phyloP scores from a whole-genome alignment of 2,888 invertebrate species.

The Agonopterix heracliana region DNA sequence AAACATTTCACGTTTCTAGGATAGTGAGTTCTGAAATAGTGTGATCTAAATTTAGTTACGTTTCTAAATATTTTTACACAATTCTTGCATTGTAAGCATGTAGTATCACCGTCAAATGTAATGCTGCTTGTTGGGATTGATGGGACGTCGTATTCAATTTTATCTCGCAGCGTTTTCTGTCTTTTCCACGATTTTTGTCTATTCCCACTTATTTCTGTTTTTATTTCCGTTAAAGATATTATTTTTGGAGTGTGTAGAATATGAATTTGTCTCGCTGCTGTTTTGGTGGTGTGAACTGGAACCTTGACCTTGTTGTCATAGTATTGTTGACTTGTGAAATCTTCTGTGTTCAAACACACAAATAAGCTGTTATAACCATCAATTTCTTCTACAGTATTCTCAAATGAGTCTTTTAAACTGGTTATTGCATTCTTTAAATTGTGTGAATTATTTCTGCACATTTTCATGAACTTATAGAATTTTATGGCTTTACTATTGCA shows the following conservation, averaged over 20 bases:
- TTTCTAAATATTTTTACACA: background rate
- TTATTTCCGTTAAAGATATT: too few relatives aligned
- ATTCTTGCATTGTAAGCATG: constrained; percentile 1
- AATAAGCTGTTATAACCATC: background rate
- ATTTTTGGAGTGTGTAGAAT: background rate
- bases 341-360: background rate
- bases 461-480: constrained; percentile 7
- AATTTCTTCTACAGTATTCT: background rate
- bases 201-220: background rate
- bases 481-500: background rate
- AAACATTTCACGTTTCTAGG: constrained; percentile 13
- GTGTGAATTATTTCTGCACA: constrained; percentile 5
- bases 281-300: background rate
- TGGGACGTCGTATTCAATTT: constrained; percentile 2
- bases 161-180: background rate
- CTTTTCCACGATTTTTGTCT: background rate
- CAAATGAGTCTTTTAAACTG: background rate
- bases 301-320: background rate
- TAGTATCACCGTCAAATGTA: background rate
- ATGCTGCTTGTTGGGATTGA: constrained; percentile 1
- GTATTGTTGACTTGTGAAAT: constrained; percentile 3
- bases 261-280: background rate
- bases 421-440: background rate
- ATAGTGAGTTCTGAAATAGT: constrained; percentile 14
- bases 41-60: constrained; percentile 1